phyloP scores from a whole-genome alignment of 2,113 vertebrate genomes.

The Pangasianodon gigas region DNA sequence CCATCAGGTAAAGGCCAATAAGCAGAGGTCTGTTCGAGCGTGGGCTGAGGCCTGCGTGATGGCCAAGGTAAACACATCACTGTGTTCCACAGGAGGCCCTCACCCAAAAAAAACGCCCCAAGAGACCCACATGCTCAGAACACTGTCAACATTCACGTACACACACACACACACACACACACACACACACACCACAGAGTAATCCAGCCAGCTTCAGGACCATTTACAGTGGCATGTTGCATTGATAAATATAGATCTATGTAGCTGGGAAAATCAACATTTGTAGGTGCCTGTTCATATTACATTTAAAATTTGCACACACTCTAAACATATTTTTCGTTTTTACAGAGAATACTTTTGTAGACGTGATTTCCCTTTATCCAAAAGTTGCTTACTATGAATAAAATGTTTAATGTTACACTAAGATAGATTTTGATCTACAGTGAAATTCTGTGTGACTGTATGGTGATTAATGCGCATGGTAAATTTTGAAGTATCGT shows the following conservation, averaged over 20 bases:
- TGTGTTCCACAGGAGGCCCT: constrained; percentile 61
- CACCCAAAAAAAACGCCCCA: constrained; percentile 48
- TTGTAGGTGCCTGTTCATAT: neutral
- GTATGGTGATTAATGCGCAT: neutral
- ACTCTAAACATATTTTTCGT: neutral
- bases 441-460: neutral
- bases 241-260: neutral
- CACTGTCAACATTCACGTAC: constrained; percentile 75
- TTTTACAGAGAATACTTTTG: neutral
- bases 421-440: neutral
- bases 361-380: neutral
- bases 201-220: constrained; percentile 25
- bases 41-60: constrained; percentile 53
- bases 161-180: constrained; percentile 1
- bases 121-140: constrained; percentile 61
- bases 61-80: constrained; percentile 75
- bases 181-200: neutral
- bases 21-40: constrained; percentile 71
- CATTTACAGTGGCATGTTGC: neutral
- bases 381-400: neutral
- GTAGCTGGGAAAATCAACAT: neutral
- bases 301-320: neutral
- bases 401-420: neutral
- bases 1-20: constrained; percentile 67
- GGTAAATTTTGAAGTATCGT: neutral